Percentiles rank a stretch among this genome's conserved stretches.
Evolutionary conservation across 2,113 vertebrate genomes (phyloP).

Genomic region (Calidris pygmaea): DNA sequence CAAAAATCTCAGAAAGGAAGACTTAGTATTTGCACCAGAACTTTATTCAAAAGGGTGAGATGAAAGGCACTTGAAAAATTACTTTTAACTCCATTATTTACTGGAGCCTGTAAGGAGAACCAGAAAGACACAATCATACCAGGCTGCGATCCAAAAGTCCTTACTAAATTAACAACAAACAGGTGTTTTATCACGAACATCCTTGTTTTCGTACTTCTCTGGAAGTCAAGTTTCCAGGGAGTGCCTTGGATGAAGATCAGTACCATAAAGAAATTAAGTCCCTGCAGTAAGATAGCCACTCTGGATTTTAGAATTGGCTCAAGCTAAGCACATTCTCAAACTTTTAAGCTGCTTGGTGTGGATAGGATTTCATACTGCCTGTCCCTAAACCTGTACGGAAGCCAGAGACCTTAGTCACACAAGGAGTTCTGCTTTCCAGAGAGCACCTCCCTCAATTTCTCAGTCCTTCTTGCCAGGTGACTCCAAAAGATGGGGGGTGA

Average conservation of each 20-base stretch:
- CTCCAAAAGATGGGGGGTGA: neutral
- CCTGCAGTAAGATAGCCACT: neutral
- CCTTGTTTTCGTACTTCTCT: neutral
- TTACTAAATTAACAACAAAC: conserved; percentile 26
- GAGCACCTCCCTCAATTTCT: neutral
- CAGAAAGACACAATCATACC: neutral
- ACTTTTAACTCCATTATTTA: neutral
- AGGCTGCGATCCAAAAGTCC: neutral
- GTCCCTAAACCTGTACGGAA: neutral
- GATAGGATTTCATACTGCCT: neutral
- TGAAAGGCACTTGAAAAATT: conserved; percentile 12
- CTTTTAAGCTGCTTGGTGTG: neutral
- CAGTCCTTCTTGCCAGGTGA: neutral
- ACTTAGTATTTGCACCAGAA: neutral
- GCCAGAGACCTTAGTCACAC: neutral
- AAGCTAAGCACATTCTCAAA: neutral
- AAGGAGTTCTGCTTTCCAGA: neutral
- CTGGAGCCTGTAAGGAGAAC: neutral
- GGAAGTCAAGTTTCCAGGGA: conserved; percentile 24
- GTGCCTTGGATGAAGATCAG: neutral
- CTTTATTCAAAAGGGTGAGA: neutral
- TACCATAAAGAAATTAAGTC: neutral
- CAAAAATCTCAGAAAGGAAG: neutral
- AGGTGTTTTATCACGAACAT: neutral
- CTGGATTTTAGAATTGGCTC: neutral